Base-by-base conservation (phyloP, 2,113 vertebrate species). In the Zootoca vivipara region DNA sequence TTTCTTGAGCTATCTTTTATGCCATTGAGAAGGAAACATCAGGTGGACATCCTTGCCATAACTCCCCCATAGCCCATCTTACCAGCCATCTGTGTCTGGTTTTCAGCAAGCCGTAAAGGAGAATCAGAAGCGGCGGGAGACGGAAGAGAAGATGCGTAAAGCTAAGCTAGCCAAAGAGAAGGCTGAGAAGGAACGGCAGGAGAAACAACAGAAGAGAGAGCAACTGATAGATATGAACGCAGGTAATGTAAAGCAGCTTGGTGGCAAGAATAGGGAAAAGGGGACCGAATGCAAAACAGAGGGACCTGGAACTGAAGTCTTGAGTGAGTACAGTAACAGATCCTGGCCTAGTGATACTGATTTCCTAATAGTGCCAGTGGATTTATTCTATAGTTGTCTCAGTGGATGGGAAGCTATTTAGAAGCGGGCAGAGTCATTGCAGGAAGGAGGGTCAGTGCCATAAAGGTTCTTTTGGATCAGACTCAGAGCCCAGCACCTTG, bases 161-260 rank as follows among this genome's bases (percentile, higher is more conserved):
- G 98, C 97, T 83, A 97, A 97, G 91, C 94, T 98, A 87, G 97
- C 96, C 0, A 96, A 97, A 92, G 98, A 98, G 89, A 98, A 98
- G 89, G 98, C 97, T 1, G 97, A 98, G 93, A 97, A 97, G 93
- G 96, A 98, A 83, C 95, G 95, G 33, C 95, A 96, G 88, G 98
- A 98, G 91, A 97, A 98, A 89, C 95, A 95, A 69, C 95, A 96
- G 87, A 98, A 98, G 96, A 97, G 89, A 93, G 97, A 92, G 22
- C 94, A 98, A 62, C 89, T 97, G n/a, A 96, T 96, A 40, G 97
- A 96, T 92, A 97, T 96, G 91, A 97, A 96, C 67, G 94, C 97
- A 96, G 98, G 98, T 98, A 94, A 33, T 75, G 62, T 69, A 35
- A 92, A 87, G 3, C 30, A 77, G 91, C 12, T 7, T 7, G 2